Evolutionary conservation across 2,888 invertebrate species (phyloP), one percentile per base, ranked within the genome.

Genomic region (Gymnoscelis rufifasciata): DNA sequence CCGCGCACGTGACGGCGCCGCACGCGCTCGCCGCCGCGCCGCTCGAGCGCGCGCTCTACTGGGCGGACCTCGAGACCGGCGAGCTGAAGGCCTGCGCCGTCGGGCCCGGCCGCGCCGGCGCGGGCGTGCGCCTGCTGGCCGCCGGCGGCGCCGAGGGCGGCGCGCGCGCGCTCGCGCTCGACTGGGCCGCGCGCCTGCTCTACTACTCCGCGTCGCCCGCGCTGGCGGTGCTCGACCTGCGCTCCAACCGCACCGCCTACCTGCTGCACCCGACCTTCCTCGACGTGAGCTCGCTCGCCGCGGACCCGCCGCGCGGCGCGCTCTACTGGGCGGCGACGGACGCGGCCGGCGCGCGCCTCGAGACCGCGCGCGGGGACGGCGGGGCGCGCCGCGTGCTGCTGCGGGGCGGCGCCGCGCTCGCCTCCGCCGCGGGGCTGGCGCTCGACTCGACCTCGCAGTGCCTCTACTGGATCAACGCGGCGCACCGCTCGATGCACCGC

Each of bases 151-250:
- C 51, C 91, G 50, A 92, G 92, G 8, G 84, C 92, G 93, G 14
- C 92, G 93, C 13, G 88, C 92, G 90, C 41, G 95, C 94, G 1
- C 90, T 97, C 69, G 94, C 95, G 27, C 89, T 96, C 47, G 96
- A 97, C 86, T 95, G 94, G 94, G 90, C 94, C 47, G 93, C 94
- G 10, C 88, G 91, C 35, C 90, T 94, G 66, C 88, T 95, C 78
- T 95, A 93, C 80, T 92, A 95, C 70, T 90, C 92, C 83, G 89
- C 91, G 7, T 83, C 83, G 44, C 69, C 63, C 79, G 83, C 89
- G 56, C 94, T 97, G 55, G 86, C 91, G 43, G 95, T 91, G 0
- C 91, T 92, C 54, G 93, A 92, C 65, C 81, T 95, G 40, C 89
- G 90, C 54, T 96, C 95, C 1, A 93, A 94, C 74, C 93, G 90